A percentile compares a stretch with the other conserved stretches of the same genome.
Evolutionary conservation across 2,113 vertebrate genomes (phyloP).

Genomic region (Saimiri boliviensis): DNA sequence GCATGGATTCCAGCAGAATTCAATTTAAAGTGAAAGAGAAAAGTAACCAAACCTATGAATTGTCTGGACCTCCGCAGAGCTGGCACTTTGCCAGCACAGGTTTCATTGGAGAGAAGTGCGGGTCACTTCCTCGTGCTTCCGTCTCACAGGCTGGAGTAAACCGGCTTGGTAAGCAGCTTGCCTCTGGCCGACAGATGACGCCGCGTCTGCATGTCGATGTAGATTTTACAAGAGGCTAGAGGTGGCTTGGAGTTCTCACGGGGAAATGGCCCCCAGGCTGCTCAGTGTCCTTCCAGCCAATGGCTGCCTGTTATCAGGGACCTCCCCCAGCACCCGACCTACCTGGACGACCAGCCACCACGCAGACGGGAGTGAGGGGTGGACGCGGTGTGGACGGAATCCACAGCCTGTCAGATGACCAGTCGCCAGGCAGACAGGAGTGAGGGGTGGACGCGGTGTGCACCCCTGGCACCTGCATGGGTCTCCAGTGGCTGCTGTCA

Average conservation of each 20-base stretch:
- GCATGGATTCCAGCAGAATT: background rate
- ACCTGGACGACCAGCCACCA: rapidly evolving
- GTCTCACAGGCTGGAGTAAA: rapidly evolving
- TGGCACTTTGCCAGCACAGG: background rate
- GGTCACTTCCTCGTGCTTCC: background rate
- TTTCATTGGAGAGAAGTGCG: rapidly evolving
- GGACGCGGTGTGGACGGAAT: rapidly evolving
- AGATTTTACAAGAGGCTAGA: background rate
- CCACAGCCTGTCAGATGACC: too few relatives aligned
- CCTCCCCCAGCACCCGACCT: background rate
- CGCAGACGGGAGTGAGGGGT: background rate
- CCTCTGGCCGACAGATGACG: background rate
- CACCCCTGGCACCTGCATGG: rapidly evolving
- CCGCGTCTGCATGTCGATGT: rapidly evolving
- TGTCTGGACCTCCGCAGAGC: background rate
- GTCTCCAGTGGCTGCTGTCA: background rate
- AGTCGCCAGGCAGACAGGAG: too few relatives aligned
- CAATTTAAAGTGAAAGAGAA: background rate
- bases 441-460: too few relatives aligned
- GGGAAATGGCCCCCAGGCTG: background rate
- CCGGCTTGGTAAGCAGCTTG: background rate
- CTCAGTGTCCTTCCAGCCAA: background rate
- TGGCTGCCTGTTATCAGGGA: background rate
- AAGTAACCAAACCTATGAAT: background rate
- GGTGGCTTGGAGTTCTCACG: background rate